Conservation (phyloP, 2,113 vertebrate genomes). For the Platycercus adscitus region DNA sequence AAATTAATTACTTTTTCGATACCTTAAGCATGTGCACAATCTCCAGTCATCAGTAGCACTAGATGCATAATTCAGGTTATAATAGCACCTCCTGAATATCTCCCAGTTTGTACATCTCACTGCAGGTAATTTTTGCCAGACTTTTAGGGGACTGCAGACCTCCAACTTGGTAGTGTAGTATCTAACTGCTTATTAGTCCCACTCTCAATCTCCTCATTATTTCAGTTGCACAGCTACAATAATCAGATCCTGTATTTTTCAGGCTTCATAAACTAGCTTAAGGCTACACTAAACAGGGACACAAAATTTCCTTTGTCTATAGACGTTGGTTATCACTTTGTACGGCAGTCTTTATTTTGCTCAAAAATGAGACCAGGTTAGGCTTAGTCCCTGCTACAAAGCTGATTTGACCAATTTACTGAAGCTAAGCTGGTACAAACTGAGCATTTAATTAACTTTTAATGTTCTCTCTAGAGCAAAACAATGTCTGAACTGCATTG, state of each 20-base stretch:
- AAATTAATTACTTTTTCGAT: background rate
- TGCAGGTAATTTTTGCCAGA: background rate
- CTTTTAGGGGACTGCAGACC: background rate
- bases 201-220: background rate
- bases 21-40: background rate
- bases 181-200: background rate
- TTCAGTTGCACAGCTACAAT: background rate
- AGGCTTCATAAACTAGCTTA: background rate
- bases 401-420: background rate
- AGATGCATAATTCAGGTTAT: background rate
- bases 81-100: background rate
- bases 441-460: background rate
- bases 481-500: background rate
- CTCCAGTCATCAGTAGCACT: background rate
- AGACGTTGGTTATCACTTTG: background rate
- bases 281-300: background rate
- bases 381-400: background rate
- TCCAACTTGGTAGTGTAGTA: background rate
- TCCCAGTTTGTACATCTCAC: background rate
- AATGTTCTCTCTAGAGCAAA: background rate
- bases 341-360: background rate
- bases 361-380: background rate
- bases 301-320: background rate
- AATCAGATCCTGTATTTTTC: background rate
- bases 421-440: background rate